phyloP scores from a whole-genome alignment of 1,140 invertebrate genomes.

The Homalodisca vitripennis region DNA sequence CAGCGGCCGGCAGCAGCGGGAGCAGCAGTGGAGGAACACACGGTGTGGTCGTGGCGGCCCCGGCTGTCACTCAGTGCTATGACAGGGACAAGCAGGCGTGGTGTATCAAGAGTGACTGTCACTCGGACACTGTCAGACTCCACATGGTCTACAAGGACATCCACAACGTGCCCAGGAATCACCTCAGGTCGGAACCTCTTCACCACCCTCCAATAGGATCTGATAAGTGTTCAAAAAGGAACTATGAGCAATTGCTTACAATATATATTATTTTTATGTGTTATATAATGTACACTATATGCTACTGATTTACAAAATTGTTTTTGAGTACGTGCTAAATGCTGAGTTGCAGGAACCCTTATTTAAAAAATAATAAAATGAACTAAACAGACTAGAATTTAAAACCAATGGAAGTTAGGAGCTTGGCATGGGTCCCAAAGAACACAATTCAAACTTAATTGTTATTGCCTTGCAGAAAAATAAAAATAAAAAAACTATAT shows the following conservation, averaged over 20 bases:
- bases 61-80: slow-evolving; percentile 68
- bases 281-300: not conserved
- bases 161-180: slow-evolving; percentile 80
- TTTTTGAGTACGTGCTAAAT: too few relatives aligned
- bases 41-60: slow-evolving; percentile 45
- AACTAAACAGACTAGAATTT: too few relatives aligned
- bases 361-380: too few relatives aligned
- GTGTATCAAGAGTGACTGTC: slow-evolving; percentile 76
- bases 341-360: too few relatives aligned
- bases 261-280: not conserved
- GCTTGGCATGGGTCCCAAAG: too few relatives aligned
- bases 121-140: slow-evolving; percentile 73
- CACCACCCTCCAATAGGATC: too few relatives aligned
- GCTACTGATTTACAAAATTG: not conserved
- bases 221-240: too few relatives aligned
- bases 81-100: slow-evolving; percentile 84
- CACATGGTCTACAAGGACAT: slow-evolving; percentile 83
- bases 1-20: slow-evolving; percentile 28
- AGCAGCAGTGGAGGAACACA: not conserved
- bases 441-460: too few relatives aligned
- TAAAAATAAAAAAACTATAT: too few relatives aligned
- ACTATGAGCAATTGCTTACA: too few relatives aligned
- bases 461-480: too few relatives aligned
- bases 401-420: too few relatives aligned
- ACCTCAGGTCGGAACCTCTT: slow-evolving; percentile 68